Base-by-base conservation (phyloP, 2,797 vertebrate species). In the Schizopygopsis malacanthus region DNA sequence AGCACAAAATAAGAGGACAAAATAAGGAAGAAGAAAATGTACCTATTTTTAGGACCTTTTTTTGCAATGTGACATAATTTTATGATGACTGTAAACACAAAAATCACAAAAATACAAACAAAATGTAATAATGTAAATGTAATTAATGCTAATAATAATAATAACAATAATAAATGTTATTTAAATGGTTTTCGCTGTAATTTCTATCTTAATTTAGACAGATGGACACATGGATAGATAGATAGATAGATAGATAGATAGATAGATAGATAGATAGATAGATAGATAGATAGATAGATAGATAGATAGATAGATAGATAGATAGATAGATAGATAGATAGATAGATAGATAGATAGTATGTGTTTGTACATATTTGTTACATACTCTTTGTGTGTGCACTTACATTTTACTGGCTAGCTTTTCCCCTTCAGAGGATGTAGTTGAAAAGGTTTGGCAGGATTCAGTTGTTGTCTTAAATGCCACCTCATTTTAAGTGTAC, bases 401-500 rank as follows among this genome's bases (percentile, higher is more conserved):
- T 59, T 37, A 47, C 25, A n/a, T 33, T 25, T 37, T 37, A 47
- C 41, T 25, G 11, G 54, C 25, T 33, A 22, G 39, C 50, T 45
- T 61, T 67, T 39, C 10, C n/a, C 37, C 61, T 47, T 39, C 59
- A 39, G 25, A 37, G 25, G 43, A 67, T 80, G 6, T 41, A 47
- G 39, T 73, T 79, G 81, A 86, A 86, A 80, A 61, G 72, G 61
- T 13, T 52, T 54, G 25, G 52, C 22, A 67, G 54, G 65, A 72
- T 70, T 73, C n/a, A 4, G 28, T 45, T 56, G 65, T 83, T 90
- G 65, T 47, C 91, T 93, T 91, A 94, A 94, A 94, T 94, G 93
- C 92, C 93, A 94, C 90, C 84, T 89, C 87, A 88, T 92, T 93
- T 92, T 92, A 94, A 93, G 94, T 92, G 91, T 86, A 91, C 88